Conservation (phyloP, 2,797 vertebrate genomes). For the Protonibea diacanthus region DNA sequence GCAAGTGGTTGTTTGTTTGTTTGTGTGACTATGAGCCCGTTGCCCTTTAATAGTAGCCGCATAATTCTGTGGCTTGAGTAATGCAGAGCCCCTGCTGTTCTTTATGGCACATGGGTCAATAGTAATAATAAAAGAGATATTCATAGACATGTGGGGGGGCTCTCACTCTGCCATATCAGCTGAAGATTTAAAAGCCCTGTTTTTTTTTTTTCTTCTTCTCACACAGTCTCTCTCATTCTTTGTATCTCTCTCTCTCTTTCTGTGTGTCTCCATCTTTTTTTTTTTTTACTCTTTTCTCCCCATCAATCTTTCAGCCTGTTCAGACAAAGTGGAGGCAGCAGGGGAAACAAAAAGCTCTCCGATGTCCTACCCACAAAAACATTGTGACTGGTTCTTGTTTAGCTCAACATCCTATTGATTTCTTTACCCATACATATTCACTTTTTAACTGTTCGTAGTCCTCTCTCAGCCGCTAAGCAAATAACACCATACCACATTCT, state of each 20-base stretch:
- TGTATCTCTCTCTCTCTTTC: slow-evolving; percentile 31
- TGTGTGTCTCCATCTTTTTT: slow-evolving; percentile 20
- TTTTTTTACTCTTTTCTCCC: slow-evolving; percentile 35
- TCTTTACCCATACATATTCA: slow-evolving; percentile 43
- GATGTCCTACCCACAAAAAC: slow-evolving; percentile 72
- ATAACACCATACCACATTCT: not conserved
- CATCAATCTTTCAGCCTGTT: slow-evolving; percentile 76
- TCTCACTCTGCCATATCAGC: slow-evolving; percentile 62
- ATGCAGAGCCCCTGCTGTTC: slow-evolving; percentile 72
- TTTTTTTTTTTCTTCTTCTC: slow-evolving; percentile 35
- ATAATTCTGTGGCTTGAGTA: slow-evolving; percentile 72
- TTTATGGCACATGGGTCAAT: slow-evolving; percentile 82
- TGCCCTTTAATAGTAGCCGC: slow-evolving; percentile 64
- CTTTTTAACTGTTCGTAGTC: slow-evolving; percentile 14
- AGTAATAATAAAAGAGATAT: slow-evolving; percentile 86
- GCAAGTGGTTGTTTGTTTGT: slow-evolving; percentile 21
- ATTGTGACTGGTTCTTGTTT: slow-evolving; percentile 60
- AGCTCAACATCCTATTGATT: slow-evolving; percentile 46
- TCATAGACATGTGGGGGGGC: slow-evolving; percentile 75
- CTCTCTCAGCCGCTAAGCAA: slow-evolving; percentile 13
- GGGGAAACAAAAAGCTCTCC: slow-evolving; percentile 72
- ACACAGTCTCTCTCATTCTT: slow-evolving; percentile 32
- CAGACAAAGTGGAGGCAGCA: slow-evolving; percentile 66
- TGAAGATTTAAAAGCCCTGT: slow-evolving; percentile 67
- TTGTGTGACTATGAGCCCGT: slow-evolving; percentile 30